Evolutionary conservation across 2,113 vertebrate genomes (phyloP), one percentile per base, ranked within the genome.

Genomic region (Calidris pygmaea): DNA sequence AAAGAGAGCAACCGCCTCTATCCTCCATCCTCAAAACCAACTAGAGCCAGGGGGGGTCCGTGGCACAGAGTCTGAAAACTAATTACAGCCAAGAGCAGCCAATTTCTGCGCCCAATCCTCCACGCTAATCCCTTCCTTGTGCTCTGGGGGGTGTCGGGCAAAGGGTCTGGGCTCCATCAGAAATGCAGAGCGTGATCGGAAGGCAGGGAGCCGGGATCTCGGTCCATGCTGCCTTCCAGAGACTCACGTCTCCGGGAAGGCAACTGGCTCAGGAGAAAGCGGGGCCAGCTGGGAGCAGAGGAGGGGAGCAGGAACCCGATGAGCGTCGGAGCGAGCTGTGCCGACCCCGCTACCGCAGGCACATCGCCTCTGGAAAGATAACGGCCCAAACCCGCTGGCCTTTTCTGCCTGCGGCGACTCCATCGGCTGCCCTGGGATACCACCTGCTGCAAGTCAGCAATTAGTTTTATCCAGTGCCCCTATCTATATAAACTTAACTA

Each of bases 1-100:
- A 66, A 87, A 91, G 94, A 92, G 80, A 93, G 89, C 92, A 92
- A 80, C 91, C 10, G 84, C 93, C 93, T 92, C 65, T 73, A 23
- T 62, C 68, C 86, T 87, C 66, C n/a, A 4, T 48, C 39, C 93
- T 71, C 74, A 55, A 56, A 83, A 50, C 7, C 92, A 77, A 3
- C 16, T 7, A 56, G 29, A 85, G 71, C 85, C 59, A 65, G 68
- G 65, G 80, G 58, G 52, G 52, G 29, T 65, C 56, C 20, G 26
- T 11, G 78, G 94, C 85, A 89, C 55, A 11, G 29, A 4, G 39
- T 68, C 93, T 34, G 37, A 22, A 74, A 58, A 83, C 67, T 62
- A 71, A 91, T 85, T 34, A 52, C 78, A 63, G 84, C 62, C 66
- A 4, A 14, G 53, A 80, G 80, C 70, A 81, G 90, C 6, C 19